Percentiles rank a stretch among this genome's conserved stretches.
These are phyloP conservation scores for Cephus rjabovi DNA, from an alignment of 2,888 invertebrate species.

Conservation along the genomic window DNA sequence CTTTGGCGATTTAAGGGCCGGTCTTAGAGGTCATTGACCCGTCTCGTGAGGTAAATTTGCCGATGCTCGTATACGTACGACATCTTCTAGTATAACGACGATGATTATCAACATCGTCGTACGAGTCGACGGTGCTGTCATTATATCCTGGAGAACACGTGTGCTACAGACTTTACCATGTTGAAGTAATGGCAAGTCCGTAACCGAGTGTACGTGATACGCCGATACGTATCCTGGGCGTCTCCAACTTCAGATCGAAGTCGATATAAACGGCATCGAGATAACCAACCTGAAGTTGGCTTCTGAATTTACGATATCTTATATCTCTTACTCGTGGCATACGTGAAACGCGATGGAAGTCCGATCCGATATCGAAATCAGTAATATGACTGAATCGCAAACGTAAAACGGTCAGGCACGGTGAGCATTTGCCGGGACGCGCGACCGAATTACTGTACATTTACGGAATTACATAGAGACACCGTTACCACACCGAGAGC, in stretches of 20 bases:
- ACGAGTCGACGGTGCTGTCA: background rate
- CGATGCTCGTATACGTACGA: background rate
- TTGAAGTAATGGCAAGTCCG: background rate
- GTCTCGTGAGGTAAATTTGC: background rate
- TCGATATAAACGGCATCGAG: background rate
- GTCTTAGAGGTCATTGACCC: background rate
- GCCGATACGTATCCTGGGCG: background rate
- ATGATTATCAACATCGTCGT: background rate
- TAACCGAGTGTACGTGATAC: background rate
- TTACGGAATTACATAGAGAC: background rate
- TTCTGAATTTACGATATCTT: background rate
- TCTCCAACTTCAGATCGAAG: background rate
- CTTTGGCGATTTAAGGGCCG: background rate
- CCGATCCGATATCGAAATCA: background rate
- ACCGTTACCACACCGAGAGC: background rate
- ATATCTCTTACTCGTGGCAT: background rate
- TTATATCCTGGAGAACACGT: background rate
- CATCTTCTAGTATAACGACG: background rate
- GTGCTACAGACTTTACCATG: background rate
- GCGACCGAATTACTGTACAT: background rate
- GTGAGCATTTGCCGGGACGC: background rate
- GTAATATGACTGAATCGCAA: background rate
- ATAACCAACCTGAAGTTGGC: background rate
- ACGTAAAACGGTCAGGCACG: background rate
- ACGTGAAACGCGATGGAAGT: background rate